phyloP scores from a whole-genome alignment of 2,113 vertebrate genomes.

The Alligator mississippiensis region DNA sequence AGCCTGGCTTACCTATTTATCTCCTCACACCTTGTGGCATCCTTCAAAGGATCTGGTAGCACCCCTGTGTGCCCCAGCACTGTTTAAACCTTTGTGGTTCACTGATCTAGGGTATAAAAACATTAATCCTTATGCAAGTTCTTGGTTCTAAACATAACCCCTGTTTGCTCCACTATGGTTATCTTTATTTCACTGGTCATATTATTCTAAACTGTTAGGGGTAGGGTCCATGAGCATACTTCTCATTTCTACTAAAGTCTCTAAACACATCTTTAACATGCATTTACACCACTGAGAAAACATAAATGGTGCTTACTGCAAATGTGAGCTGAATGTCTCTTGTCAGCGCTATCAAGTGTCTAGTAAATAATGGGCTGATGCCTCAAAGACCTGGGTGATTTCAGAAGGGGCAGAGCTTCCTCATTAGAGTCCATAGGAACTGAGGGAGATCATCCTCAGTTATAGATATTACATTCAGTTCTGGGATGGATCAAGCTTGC shows the following conservation, averaged over 20 bases:
- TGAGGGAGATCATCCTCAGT: background rate
- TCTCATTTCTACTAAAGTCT: background rate
- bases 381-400: background rate
- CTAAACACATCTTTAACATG: background rate
- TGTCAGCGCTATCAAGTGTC: background rate
- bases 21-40: too few relatives aligned
- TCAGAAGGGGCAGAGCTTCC: background rate
- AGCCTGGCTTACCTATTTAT: too few relatives aligned
- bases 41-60: too few relatives aligned
- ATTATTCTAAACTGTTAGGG: slow-evolving; percentile 1
- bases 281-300: background rate
- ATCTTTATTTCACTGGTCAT: background rate
- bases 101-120: slow-evolving; percentile 50
- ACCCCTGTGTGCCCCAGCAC: too few relatives aligned
- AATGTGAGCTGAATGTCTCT: background rate
- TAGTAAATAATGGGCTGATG: background rate
- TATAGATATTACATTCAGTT: accelerated
- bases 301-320: background rate
- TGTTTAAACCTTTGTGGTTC: too few relatives aligned
- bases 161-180: background rate
- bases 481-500: background rate
- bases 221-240: background rate
- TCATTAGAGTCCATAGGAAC: background rate
- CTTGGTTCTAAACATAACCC: slow-evolving; percentile 33
- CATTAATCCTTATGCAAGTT: slow-evolving; percentile 67